These are phyloP conservation scores for Tamandua tetradactyla DNA, from an alignment of 2,797 vertebrate species.

Conservation along the genomic window DNA sequence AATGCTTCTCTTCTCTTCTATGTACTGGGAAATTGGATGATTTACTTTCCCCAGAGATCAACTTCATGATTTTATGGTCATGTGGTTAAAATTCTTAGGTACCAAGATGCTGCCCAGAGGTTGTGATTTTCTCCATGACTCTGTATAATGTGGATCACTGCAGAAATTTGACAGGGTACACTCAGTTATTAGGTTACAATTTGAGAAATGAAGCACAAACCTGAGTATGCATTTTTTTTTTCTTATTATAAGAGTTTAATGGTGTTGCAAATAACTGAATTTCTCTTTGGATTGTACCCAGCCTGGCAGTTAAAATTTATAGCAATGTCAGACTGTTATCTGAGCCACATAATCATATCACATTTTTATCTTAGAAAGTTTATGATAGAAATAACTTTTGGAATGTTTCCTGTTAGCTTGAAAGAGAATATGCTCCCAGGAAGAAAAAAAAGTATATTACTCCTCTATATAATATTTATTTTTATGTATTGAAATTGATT, in stretches of 20 bases:
- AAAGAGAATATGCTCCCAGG: neutral
- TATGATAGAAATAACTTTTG: constrained; percentile 29
- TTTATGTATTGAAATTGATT: constrained; percentile 25
- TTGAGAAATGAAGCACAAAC: constrained; percentile 24
- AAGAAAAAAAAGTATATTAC: constrained; percentile 46
- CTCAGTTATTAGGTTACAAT: constrained; percentile 3
- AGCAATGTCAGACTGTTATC: constrained; percentile 21
- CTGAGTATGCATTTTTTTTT: constrained; percentile 20
- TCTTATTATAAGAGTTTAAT: constrained; percentile 3
- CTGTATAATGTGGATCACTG: neutral
- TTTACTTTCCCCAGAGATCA: constrained; percentile 21
- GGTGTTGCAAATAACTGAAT: constrained; percentile 25
- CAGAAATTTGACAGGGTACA: neutral
- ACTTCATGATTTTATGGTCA: neutral
- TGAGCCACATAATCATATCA: neutral
- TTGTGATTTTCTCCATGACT: neutral
- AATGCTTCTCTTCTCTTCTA: constrained; percentile 7
- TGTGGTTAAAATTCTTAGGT: constrained; percentile 3
- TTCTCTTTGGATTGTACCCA: constrained; percentile 14
- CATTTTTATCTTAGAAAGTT: constrained; percentile 44
- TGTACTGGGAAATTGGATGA: constrained; percentile 21
- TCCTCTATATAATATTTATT: constrained; percentile 38
- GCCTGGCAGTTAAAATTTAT: constrained; percentile 29
- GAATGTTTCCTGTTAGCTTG: neutral
- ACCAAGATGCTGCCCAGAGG: neutral